Percentiles rank a stretch among this genome's conserved stretches.
Evolutionary conservation across 2,113 vertebrate species (phyloP).

Genomic region (Scortum barcoo): DNA sequence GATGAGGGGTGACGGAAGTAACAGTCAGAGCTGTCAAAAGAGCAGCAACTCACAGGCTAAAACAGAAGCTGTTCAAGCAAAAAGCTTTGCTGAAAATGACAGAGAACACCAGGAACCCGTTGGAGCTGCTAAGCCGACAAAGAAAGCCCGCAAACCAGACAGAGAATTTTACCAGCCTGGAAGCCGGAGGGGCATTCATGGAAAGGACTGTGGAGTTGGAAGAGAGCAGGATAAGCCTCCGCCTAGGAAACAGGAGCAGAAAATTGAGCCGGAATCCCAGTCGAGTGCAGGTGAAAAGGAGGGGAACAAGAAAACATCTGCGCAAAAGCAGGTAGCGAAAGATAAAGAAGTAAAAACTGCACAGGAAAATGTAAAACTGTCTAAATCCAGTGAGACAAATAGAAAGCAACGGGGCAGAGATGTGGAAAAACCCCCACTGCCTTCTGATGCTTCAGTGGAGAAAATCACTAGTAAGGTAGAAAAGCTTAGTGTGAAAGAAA

Average conservation of each 20-base stretch:
- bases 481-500: slow-evolving; percentile 84
- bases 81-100: slow-evolving; percentile 40
- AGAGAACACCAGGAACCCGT: slow-evolving; percentile 51
- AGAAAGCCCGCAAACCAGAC: slow-evolving; percentile 92
- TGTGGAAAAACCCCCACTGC: slow-evolving; percentile 29
- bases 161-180: slow-evolving; percentile 96
- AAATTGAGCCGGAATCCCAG: slow-evolving; percentile 41
- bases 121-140: slow-evolving; percentile 79
- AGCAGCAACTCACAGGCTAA: slow-evolving; percentile 22
- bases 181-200: slow-evolving; percentile 85
- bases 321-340: slow-evolving; percentile 50
- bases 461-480: slow-evolving; percentile 84
- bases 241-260: slow-evolving; percentile 31
- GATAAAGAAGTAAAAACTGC: slow-evolving; percentile 51
- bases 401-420: slow-evolving; percentile 54
- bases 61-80: slow-evolving; percentile 47
- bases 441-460: slow-evolving; percentile 55
- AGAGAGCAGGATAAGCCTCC: slow-evolving; percentile 71
- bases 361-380: slow-evolving; percentile 51
- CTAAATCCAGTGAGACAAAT: slow-evolving; percentile 49
- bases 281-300: slow-evolving; percentile 57
- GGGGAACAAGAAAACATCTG: slow-evolving; percentile 22
- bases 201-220: slow-evolving; percentile 68
- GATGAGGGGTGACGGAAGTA: slow-evolving; percentile 58
- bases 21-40: slow-evolving; percentile 52